phyloP scores from a whole-genome alignment of 2,113 vertebrate species.

The Misgurnus anguillicaudatus region DNA sequence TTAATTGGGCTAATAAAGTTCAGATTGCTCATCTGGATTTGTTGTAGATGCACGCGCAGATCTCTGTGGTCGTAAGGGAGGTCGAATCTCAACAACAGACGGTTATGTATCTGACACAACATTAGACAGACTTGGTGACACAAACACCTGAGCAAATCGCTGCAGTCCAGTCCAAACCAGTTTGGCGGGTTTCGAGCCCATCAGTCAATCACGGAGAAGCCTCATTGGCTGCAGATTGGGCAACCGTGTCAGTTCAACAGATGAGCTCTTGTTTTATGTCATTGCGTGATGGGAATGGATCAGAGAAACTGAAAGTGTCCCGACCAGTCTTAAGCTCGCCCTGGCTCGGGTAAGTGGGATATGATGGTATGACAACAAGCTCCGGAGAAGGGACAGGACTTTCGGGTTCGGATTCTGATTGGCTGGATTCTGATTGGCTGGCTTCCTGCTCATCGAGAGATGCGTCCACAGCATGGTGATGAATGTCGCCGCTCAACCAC shows the following conservation, averaged over 20 bases:
- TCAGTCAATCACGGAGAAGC: constrained; percentile 46
- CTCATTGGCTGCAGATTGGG: constrained; percentile 46
- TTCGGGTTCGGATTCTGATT: constrained; percentile 75
- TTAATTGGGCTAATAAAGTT: constrained; percentile 25
- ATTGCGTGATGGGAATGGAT: constrained; percentile 66
- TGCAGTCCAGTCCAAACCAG: constrained; percentile 1
- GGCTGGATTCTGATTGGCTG: constrained; percentile 72
- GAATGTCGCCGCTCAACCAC: constrained; percentile 69
- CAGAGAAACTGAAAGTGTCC: constrained; percentile 71
- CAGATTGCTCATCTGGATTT: background rate
- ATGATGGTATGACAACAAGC: constrained; percentile 68
- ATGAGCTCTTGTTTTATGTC: constrained; percentile 79
- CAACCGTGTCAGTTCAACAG: constrained; percentile 61
- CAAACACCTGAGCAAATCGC: constrained; percentile 6
- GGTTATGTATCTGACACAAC: constrained; percentile 1
- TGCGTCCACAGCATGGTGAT: constrained; percentile 47
- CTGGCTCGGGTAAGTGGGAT: constrained; percentile 67
- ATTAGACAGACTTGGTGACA: background rate
- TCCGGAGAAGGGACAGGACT: constrained; percentile 71
- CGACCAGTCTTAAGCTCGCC: constrained; percentile 73
- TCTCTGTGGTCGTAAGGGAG: background rate
- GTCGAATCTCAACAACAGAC: background rate
- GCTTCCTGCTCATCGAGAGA: constrained; percentile 69
- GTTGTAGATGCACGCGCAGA: background rate
- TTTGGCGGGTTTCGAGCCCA: background rate